These are phyloP conservation scores for Chalcosyrphus nemorum DNA, from an alignment of 2,888 invertebrate species.

Conservation along the genomic window DNA sequence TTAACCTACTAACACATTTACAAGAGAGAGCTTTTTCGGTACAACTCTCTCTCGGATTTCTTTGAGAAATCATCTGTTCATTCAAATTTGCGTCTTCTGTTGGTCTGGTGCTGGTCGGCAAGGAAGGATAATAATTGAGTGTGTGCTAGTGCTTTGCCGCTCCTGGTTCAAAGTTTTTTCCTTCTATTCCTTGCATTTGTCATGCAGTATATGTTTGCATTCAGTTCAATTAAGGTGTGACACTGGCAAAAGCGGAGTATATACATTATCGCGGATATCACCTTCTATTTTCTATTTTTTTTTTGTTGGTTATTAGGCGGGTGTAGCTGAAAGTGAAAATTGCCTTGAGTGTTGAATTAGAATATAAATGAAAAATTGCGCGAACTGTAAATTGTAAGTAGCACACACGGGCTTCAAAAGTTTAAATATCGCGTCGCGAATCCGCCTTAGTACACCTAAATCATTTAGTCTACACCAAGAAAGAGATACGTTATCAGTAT, in stretches of 20 bases:
- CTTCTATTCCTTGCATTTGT: conserved; percentile 50
- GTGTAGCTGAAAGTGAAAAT: conserved; percentile 66
- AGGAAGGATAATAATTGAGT: conserved; percentile 55
- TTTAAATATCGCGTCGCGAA: background rate
- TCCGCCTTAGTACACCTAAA: background rate
- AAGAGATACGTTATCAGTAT: conserved; percentile 7
- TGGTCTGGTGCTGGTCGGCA: conserved; percentile 51
- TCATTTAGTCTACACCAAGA: background rate
- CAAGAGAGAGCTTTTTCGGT: conserved; percentile 43
- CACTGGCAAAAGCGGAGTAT: conserved; percentile 51
- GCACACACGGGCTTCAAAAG: background rate
- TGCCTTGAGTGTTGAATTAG: conserved; percentile 29
- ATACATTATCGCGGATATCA: conserved; percentile 54
- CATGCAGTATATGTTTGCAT: conserved; percentile 70
- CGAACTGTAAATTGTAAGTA: conserved; percentile 23
- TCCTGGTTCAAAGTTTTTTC: conserved; percentile 54
- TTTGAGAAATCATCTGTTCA: conserved; percentile 68
- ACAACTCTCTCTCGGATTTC: background rate
- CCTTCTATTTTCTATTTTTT: conserved; percentile 35
- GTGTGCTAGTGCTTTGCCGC: conserved; percentile 57
- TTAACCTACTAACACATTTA: conserved; percentile 69
- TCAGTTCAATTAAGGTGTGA: conserved; percentile 71
- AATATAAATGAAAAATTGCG: conserved; percentile 53
- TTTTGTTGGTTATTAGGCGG: conserved; percentile 50
- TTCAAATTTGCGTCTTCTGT: conserved; percentile 44